phyloP scores from a whole-genome alignment of 2,888 invertebrate genomes.

The Oegoconia quadripuncta region DNA sequence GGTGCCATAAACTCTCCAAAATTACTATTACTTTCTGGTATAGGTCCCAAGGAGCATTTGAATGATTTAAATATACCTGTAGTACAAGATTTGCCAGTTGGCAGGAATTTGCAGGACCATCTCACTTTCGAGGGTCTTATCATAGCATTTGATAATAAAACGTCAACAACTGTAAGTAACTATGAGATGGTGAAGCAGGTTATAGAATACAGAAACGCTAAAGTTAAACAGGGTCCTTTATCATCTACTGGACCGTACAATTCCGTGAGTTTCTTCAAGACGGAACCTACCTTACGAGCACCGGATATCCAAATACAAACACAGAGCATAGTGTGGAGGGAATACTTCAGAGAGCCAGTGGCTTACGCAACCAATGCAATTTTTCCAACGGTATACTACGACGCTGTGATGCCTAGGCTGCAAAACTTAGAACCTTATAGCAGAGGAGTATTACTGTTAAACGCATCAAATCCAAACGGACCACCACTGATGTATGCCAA shows the following conservation, averaged over 20 bases:
- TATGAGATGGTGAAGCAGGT: slow-evolving; percentile 56
- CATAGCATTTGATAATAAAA: slow-evolving; percentile 70
- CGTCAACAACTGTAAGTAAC: slow-evolving; percentile 59
- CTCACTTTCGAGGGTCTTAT: slow-evolving; percentile 64
- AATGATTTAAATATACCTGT: slow-evolving; percentile 39
- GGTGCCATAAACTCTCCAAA: slow-evolving; percentile 55
- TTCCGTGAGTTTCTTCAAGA: slow-evolving; percentile 78
- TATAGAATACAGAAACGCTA: slow-evolving; percentile 42
- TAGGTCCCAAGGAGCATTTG: slow-evolving; percentile 51
- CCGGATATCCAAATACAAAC: slow-evolving; percentile 81
- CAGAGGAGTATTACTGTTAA: slow-evolving; percentile 79
- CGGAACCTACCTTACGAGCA: slow-evolving; percentile 53
- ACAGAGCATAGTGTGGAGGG: slow-evolving; percentile 41
- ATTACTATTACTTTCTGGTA: slow-evolving; percentile 56
- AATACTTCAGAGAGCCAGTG: slow-evolving; percentile 61
- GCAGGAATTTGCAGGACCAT: slow-evolving; percentile 63
- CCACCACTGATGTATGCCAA: slow-evolving; percentile 84
- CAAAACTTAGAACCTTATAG: slow-evolving; percentile 80
- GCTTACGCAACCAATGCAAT: slow-evolving; percentile 35
- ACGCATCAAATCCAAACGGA: slow-evolving; percentile 82
- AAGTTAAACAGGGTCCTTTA: slow-evolving; percentile 61
- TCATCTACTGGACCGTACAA: slow-evolving; percentile 75
- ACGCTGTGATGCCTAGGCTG: slow-evolving; percentile 73
- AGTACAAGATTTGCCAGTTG: slow-evolving; percentile 49
- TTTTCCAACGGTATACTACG: slow-evolving; percentile 78